Percentiles rank a stretch among this genome's conserved stretches.
Evolutionary conservation across 2,113 vertebrate genomes (phyloP).

Genomic region (Romanogobio albipinnatus): DNA sequence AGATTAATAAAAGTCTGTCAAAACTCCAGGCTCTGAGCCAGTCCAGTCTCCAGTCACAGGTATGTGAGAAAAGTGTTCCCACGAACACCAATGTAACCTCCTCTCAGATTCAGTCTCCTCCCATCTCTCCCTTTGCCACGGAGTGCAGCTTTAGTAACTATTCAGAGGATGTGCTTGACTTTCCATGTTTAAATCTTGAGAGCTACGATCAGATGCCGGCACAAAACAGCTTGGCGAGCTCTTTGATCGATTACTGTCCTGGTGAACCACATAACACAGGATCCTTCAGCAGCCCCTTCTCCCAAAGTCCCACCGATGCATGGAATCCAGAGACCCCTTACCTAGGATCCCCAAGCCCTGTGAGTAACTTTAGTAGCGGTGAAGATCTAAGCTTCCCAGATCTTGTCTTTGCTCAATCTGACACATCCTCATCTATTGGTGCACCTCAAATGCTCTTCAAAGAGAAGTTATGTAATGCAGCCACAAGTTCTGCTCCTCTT

Average conservation of each 20-base stretch:
- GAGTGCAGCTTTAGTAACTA: slow-evolving; percentile 78
- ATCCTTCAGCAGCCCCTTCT: slow-evolving; percentile 79
- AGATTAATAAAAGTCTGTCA: slow-evolving; percentile 78
- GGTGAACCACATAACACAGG: slow-evolving; percentile 73
- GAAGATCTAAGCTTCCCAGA: slow-evolving; percentile 75
- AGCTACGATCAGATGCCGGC: slow-evolving; percentile 72
- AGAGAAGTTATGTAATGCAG: slow-evolving; percentile 63
- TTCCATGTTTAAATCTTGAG: slow-evolving; percentile 79
- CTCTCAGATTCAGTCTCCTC: slow-evolving; percentile 70
- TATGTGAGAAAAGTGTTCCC: slow-evolving; percentile 65
- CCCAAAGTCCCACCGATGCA: slow-evolving; percentile 75
- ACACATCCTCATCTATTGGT: slow-evolving; percentile 64
- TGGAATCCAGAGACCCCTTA: slow-evolving; percentile 78
- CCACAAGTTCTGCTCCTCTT: slow-evolving; percentile 58
- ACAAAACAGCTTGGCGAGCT: slow-evolving; percentile 72
- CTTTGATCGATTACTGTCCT: slow-evolving; percentile 75
- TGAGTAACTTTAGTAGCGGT: slow-evolving; percentile 72
- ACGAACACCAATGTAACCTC: slow-evolving; percentile 51
- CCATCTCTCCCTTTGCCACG: slow-evolving; percentile 65
- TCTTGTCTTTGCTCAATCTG: slow-evolving; percentile 69
- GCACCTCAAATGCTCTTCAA: slow-evolving; percentile 65
- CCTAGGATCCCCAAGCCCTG: slow-evolving; percentile 77
- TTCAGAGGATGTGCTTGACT: slow-evolving; percentile 77
- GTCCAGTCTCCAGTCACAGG: slow-evolving; percentile 56
- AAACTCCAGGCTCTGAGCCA: slow-evolving; percentile 72